phyloP scores from a whole-genome alignment of 2,888 invertebrate genomes.

The Frankliniella fusca region DNA sequence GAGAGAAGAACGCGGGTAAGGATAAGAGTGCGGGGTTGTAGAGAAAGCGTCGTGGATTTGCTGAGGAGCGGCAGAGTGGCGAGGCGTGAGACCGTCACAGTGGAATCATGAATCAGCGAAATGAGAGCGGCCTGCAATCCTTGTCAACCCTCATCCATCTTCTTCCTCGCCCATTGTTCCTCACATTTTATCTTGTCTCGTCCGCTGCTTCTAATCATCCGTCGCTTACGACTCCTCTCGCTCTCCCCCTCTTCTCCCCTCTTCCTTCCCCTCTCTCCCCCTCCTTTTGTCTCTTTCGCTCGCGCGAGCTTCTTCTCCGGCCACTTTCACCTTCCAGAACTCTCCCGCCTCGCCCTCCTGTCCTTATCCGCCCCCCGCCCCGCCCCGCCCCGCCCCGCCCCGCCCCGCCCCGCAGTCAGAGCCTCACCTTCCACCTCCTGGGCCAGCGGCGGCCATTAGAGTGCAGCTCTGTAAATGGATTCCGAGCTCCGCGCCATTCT shows the following conservation, averaged over 20 bases:
- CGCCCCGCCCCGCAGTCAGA: background rate
- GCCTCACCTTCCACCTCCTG: slow-evolving; percentile 18
- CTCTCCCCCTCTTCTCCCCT: background rate
- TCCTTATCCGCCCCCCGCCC: too few species aligned
- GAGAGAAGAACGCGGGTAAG: too few species aligned
- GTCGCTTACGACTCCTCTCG: background rate
- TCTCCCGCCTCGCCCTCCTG: background rate
- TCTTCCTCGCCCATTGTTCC: background rate
- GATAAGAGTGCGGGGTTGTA: too few species aligned
- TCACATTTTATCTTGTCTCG: slow-evolving; percentile 14
- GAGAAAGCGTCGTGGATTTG: too few species aligned
- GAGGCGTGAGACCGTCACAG: background rate
- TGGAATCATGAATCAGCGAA: slow-evolving; percentile 14
- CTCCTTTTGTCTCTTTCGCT: background rate
- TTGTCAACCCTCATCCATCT: slow-evolving; percentile 4
- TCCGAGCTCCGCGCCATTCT: background rate
- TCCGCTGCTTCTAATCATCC: slow-evolving; percentile 17
- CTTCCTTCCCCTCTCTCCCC: background rate
- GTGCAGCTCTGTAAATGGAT: slow-evolving; percentile 2
- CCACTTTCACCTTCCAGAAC: background rate
- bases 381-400: too few species aligned
- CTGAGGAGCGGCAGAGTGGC: background rate
- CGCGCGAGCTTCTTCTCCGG: background rate
- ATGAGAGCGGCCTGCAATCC: background rate
- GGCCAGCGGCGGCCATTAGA: background rate